Conservation (phyloP, 2,797 vertebrate genomes). For the Poeciliopsis presidionis region DNA sequence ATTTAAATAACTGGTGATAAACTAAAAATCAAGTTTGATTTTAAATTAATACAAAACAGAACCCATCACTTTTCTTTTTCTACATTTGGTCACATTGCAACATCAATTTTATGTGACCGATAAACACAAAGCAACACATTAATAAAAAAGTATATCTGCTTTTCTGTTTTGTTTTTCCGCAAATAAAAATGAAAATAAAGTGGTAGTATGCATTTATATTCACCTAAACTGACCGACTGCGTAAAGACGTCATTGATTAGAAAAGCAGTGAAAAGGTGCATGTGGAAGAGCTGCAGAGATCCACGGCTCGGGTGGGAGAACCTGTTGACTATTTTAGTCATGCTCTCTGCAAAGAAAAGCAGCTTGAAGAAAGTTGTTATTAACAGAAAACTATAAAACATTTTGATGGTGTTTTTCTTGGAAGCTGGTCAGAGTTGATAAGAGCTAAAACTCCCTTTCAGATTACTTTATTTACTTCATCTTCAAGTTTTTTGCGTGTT, state of each 20-base stretch:
- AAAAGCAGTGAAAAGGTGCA: neutral
- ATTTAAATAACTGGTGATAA: neutral
- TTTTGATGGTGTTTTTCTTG: neutral
- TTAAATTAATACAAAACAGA: too few relatives aligned
- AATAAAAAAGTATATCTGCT: neutral
- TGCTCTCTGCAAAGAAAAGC: neutral
- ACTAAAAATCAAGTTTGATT: neutral
- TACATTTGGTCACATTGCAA: neutral
- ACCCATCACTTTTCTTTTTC: neutral
- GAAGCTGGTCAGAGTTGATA: neutral
- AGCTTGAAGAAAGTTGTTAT: neutral
- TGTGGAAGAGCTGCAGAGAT: neutral
- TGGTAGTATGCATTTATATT: neutral
- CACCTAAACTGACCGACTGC: neutral
- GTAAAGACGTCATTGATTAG: neutral
- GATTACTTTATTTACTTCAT: too few relatives aligned
- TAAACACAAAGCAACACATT: neutral
- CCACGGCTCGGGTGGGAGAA: neutral
- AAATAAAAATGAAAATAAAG: neutral
- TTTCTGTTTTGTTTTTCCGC: neutral
- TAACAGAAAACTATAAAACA: neutral
- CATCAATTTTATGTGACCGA: neutral
- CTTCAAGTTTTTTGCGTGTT: too few relatives aligned
- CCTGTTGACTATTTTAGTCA: neutral
- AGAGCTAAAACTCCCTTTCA: neutral